A percentile compares a stretch with the other conserved stretches of the same genome.
Evolutionary conservation across 2,888 invertebrate species (phyloP).

Genomic region (Pachydiplax longipennis): DNA sequence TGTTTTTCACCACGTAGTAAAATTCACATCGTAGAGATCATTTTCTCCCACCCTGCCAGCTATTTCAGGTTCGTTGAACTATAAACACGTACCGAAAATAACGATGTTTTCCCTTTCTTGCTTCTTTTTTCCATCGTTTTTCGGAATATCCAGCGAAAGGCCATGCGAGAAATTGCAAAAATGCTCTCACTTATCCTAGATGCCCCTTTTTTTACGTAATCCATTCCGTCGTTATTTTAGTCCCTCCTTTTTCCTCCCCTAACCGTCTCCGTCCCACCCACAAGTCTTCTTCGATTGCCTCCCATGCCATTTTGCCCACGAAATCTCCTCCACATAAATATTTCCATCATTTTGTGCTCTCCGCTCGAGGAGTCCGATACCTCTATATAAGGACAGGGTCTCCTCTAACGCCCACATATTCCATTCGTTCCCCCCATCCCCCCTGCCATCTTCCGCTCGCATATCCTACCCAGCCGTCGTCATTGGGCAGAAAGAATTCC

Average conservation of each 20-base stretch:
- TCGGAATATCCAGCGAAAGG: not conserved
- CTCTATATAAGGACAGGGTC: conserved; percentile 17
- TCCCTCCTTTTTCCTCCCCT: not conserved
- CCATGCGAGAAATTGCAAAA: not conserved
- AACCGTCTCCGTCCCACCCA: not conserved
- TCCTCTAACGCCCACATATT: not conserved
- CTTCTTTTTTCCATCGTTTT: not conserved
- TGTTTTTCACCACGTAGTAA: too few species aligned
- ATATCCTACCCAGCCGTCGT: conserved; percentile 1
- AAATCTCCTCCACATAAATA: conserved; percentile 45
- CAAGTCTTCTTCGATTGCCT: conserved; percentile 27
- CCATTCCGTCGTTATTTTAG: conserved; percentile 6
- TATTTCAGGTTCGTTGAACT: not conserved
- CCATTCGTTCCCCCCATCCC: not conserved
- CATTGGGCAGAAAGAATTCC: conserved; percentile 30
- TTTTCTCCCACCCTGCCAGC: too few species aligned
- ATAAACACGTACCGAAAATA: not conserved
- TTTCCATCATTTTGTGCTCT: conserved; percentile 42
- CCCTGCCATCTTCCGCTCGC: not conserved
- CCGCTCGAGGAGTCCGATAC: conserved; percentile 38
- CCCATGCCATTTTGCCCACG: conserved; percentile 34
- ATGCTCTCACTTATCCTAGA: not conserved
- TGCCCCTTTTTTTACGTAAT: not conserved
- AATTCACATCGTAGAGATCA: too few species aligned
- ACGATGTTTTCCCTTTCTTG: not conserved